A percentile compares a stretch with the other conserved stretches of the same genome.
Conservation (phyloP, 2,888 invertebrate genomes). For the Ophioninae sp. region DNA sequence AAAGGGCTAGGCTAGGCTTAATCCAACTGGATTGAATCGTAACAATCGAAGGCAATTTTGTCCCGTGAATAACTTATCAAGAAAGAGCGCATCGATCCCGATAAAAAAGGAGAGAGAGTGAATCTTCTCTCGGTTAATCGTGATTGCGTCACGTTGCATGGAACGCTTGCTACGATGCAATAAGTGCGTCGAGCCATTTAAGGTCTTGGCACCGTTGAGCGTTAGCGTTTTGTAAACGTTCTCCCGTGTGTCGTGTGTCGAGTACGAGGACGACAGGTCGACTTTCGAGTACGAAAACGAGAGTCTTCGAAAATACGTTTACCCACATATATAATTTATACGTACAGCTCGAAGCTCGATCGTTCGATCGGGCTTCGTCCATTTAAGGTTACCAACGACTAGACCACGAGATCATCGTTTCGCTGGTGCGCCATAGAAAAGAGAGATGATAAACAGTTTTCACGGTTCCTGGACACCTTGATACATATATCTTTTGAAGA, state of each 20-base stretch:
- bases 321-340: background rate
- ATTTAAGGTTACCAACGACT: conserved; percentile 47
- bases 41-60: conserved; percentile 19
- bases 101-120: conserved; percentile 22
- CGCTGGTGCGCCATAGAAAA: conserved; percentile 8
- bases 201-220: conserved; percentile 67
- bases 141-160: conserved; percentile 64
- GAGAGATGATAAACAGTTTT: conserved; percentile 4
- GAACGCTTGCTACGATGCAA: conserved; percentile 64
- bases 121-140: conserved; percentile 10
- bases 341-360: conserved; percentile 24
- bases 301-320: background rate
- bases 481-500: conserved; percentile 6
- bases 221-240: conserved; percentile 42
- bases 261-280: background rate
- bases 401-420: conserved; percentile 23
- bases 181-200: conserved; percentile 72
- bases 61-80: conserved; percentile 29
- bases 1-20: background rate
- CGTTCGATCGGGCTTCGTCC: conserved; percentile 27
- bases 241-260: background rate
- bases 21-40: conserved; percentile 2
- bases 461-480: conserved; percentile 15
- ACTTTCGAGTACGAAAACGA: background rate
- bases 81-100: conserved; percentile 25